Evolutionary conservation across 2,113 vertebrate genomes (phyloP), one percentile per base, ranked within the genome.

Genomic region (Pseudorectes ferrugineus): DNA sequence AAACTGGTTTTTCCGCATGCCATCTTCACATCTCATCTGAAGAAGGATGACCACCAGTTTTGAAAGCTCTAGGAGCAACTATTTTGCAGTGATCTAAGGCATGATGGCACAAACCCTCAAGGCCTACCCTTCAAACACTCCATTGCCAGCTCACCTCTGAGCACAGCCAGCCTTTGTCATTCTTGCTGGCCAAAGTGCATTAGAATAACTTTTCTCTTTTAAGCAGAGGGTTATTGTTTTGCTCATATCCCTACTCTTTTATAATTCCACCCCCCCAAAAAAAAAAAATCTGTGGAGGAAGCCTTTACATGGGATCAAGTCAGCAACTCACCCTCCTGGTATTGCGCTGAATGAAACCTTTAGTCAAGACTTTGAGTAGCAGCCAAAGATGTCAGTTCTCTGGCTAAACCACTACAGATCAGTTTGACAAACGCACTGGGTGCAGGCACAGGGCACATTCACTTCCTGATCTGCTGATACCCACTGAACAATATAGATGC

Each of bases 401-500:
- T 81, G 42, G 55, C 11, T 57, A 57, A 61, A 24, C 29, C 21
- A 49, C 36, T 31, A 18, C 20, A 4, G 9, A 66, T 35, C 14
- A 76, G n/a, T 54, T 51, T 49, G 42, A 59, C 20, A 45, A 20
- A 38, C 5, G 23, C 25, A 59, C 3, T 9, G 33, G 14, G 14
- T 45, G 45, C 70, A 49, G 36, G 28, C 0, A 0, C 12, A 54
- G 51, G 16, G 31, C 65, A 81, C n/a, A 4, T 74, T 51, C 12
- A 31, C n/a, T 24, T 72, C 49, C 36, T 14, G 5, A 63, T 43
- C 29, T 42, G 35, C 29, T 75, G 63, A 77, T 16, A 76, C 23
- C 36, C 28, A 40, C 23, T 2, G 3, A 8, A 43, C 15, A 75
- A 35, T 2, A 55, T 0, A 0, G 31, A 66, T 38, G 24, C 1